Conservation (phyloP, 1,140 invertebrate species). For the Listronotus bonariensis region DNA sequence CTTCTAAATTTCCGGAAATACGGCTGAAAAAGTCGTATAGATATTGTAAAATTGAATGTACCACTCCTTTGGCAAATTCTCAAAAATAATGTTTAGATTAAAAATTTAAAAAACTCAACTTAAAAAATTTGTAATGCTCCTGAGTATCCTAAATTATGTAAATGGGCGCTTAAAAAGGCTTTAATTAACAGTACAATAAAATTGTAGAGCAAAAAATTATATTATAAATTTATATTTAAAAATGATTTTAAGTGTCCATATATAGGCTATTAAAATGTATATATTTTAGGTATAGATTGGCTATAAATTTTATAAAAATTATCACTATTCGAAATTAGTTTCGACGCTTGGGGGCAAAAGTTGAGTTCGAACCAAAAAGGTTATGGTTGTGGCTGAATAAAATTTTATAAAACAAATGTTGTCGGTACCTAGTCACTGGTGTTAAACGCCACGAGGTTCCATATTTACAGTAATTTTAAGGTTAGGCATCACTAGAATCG, state of each 20-base stretch:
- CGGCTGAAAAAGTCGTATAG: conserved; percentile 48
- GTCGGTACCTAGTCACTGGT: conserved; percentile 54
- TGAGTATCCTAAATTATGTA: conserved; percentile 13
- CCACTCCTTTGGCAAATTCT: conserved; percentile 54
- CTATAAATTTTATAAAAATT: conserved; percentile 20
- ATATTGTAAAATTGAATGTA: conserved; percentile 49
- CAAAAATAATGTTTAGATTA: conserved; percentile 53
- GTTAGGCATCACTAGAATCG: conserved; percentile 57
- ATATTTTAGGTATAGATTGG: conserved; percentile 20
- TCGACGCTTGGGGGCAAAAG: not conserved
- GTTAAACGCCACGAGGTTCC: conserved; percentile 52
- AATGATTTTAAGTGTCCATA: conserved; percentile 22
- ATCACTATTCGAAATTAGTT: conserved; percentile 8
- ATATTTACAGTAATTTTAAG: conserved; percentile 51
- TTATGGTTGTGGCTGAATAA: conserved; percentile 32
- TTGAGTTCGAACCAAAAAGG: conserved; percentile 14
- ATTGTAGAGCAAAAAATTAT: conserved; percentile 29
- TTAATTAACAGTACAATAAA: conserved; percentile 32
- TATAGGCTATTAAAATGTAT: conserved; percentile 20
- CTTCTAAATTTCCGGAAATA: conserved; percentile 57
- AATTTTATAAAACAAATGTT: conserved; percentile 40
- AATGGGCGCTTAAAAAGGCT: conserved; percentile 24
- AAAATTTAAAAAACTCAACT: conserved; percentile 49
- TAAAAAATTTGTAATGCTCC: conserved; percentile 9
- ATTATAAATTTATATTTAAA: conserved; percentile 31